phyloP scores from a whole-genome alignment of 1,140 invertebrate genomes.

The Procambarus clarkii region DNA sequence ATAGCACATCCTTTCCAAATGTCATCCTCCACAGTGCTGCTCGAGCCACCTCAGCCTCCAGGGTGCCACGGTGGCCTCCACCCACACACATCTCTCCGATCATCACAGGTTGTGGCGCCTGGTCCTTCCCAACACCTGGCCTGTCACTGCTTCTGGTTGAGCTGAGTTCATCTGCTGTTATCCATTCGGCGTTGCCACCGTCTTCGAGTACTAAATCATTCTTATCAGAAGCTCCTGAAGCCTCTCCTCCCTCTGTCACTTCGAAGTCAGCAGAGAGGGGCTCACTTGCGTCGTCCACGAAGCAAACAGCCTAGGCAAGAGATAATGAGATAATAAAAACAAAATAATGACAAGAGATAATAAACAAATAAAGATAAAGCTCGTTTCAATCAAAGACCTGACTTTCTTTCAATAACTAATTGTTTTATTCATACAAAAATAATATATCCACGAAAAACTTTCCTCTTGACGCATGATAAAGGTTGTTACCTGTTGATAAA shows the following conservation, averaged over 20 bases:
- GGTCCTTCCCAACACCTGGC: not conserved
- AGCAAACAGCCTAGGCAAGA: not conserved
- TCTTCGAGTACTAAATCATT: not conserved
- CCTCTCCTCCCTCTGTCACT: not conserved
- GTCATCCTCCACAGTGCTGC: constrained; percentile 21
- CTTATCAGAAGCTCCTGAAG: not conserved
- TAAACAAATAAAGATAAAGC: too few relatives aligned
- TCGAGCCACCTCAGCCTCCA: constrained; percentile 29
- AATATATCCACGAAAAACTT: too few relatives aligned
- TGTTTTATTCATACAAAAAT: too few relatives aligned
- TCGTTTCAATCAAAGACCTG: too few relatives aligned
- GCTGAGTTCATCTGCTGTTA: not conserved
- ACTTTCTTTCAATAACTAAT: too few relatives aligned
- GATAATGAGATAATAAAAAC: not conserved
- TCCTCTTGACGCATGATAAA: too few relatives aligned
- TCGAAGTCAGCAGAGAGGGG: not conserved
- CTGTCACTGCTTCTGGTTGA: not conserved
- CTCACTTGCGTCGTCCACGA: constrained; percentile 10
- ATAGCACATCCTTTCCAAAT: not conserved
- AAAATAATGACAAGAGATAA: too few relatives aligned
- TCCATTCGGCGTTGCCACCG: not conserved
- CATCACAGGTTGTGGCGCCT: too few relatives aligned
- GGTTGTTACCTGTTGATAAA: too few relatives aligned
- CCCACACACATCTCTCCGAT: constrained; percentile 22
- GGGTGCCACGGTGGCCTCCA: not conserved